These are phyloP conservation scores for Drosophila albomicans DNA, from an alignment of 1,140 invertebrate species.

Conservation along the genomic window DNA sequence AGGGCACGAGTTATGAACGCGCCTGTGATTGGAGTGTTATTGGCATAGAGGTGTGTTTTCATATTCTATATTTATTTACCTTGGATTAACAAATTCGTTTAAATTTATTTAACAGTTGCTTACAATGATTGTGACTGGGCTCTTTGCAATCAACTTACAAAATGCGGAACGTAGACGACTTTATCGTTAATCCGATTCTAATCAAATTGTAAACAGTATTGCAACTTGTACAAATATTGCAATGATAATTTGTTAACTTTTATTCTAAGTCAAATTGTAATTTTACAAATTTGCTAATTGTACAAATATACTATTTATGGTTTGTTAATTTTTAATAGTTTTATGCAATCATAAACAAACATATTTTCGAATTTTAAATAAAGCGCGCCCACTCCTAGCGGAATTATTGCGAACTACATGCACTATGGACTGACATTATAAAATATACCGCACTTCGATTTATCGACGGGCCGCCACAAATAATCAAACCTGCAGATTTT, in stretches of 20 bases:
- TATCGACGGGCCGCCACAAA: constrained; percentile 34
- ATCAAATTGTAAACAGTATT: constrained; percentile 49
- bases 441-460: no score
- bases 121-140: constrained; percentile 61
- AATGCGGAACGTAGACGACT: constrained; percentile 62
- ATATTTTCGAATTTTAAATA: no score
- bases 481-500: no score
- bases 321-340: no score
- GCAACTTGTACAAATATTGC: constrained; percentile 36
- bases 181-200: constrained; percentile 37
- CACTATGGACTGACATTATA: not conserved
- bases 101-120: constrained; percentile 46
- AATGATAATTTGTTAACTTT: constrained; percentile 7
- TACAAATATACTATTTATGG: no score
- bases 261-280: not conserved
- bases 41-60: constrained; percentile 64
- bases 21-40: constrained; percentile 75
- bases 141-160: constrained; percentile 75
- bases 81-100: not conserved
- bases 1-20: constrained; percentile 67
- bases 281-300: no score
- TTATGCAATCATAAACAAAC: no score
- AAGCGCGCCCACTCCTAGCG: not conserved
- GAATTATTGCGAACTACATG: not conserved
- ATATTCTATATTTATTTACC: not conserved